Percentiles rank a stretch among this genome's conserved stretches.
Conservation (phyloP, 2,113 vertebrate genomes). For the Mustela lutreola region DNA sequence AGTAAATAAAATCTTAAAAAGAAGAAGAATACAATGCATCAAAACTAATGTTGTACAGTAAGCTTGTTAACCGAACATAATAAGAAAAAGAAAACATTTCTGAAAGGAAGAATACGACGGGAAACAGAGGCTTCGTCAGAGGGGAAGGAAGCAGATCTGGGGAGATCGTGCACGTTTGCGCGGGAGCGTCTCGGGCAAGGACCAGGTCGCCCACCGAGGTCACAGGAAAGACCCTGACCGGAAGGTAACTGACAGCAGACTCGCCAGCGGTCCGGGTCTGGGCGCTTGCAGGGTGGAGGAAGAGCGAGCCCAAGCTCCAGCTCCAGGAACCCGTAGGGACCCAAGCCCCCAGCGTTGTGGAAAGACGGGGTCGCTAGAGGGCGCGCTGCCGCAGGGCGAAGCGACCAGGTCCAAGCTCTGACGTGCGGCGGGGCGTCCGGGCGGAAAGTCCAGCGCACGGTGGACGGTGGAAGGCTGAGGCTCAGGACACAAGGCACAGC, state of each 20-base stretch:
- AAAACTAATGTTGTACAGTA: no score
- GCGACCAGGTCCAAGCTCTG: neutral
- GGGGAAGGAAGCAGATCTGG: neutral
- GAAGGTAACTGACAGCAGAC: no score
- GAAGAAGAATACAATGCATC: no score
- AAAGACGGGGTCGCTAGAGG: neutral
- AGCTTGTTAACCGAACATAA: no score
- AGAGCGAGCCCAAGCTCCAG: neutral
- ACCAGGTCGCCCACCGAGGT: no score
- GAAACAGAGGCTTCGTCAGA: neutral
- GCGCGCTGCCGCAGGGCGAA: neutral
- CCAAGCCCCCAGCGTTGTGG: no score
- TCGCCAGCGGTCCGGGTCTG: no score
- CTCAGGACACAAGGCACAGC: neutral
- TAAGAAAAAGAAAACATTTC: no score
- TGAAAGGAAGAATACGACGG: neutral
- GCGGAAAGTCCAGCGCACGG: neutral
- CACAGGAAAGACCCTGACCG: neutral
- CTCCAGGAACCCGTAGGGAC: no score
- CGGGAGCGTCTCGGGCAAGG: neutral
- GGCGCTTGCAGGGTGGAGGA: no score
- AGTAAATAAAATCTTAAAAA: no score
- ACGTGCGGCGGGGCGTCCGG: accelerated
- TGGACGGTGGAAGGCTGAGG: neutral
- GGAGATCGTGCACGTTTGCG: neutral